These are phyloP conservation scores for Chelonus insularis DNA, from an alignment of 1,140 invertebrate genomes.

Conservation along the genomic window DNA sequence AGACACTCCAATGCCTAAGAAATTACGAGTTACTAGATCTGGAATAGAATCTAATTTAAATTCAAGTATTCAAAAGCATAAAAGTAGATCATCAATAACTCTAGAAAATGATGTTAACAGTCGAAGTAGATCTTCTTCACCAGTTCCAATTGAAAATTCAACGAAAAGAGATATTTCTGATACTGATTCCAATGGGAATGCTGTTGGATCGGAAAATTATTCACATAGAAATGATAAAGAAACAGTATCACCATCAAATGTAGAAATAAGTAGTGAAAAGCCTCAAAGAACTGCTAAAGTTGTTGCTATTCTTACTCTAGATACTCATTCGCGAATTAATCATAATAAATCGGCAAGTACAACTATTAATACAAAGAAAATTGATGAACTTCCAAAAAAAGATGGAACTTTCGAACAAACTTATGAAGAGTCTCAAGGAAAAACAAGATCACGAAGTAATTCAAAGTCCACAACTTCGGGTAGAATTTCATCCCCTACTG, in stretches of 20 bases:
- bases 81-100: conserved; percentile 2
- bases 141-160: not conserved
- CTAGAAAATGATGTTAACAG: not conserved
- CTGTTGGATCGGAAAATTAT: conserved; percentile 28
- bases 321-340: conserved; percentile 38
- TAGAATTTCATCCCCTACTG: not conserved
- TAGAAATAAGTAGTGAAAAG: conserved; percentile 33
- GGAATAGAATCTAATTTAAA: conserved; percentile 24
- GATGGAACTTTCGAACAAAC: not conserved
- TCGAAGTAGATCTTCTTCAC: not conserved
- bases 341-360: not conserved
- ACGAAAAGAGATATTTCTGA: not conserved
- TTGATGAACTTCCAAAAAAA: too few relatives aligned
- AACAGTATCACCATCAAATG: not conserved
- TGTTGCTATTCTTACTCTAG: conserved; percentile 50
- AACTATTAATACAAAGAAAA: conserved; percentile 7
- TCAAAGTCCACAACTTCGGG: not conserved
- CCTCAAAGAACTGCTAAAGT: conserved; percentile 55
- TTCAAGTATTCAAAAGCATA: not conserved
- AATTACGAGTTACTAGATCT: conserved; percentile 36
- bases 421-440: not conserved
- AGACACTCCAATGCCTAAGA: conserved; percentile 38
- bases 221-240: conserved; percentile 13
- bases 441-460: not conserved
- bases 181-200: conserved; percentile 44